Conservation (phyloP, 2,113 vertebrate genomes). For the Leucosticte australis region DNA sequence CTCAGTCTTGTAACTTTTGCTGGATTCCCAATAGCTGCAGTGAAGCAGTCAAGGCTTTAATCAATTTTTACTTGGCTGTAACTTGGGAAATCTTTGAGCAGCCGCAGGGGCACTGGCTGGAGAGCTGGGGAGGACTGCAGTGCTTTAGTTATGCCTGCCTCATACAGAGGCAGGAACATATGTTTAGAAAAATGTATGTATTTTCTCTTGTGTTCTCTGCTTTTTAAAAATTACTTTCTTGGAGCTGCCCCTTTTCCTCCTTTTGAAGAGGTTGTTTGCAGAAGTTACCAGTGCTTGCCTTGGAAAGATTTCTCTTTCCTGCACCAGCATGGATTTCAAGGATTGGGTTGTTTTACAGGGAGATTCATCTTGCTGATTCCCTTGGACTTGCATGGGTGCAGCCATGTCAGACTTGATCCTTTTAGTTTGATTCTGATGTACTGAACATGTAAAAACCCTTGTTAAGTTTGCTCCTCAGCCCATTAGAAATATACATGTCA, state of each 20-base stretch:
- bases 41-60: neutral
- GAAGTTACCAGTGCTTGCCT: neutral
- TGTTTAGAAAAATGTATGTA: rapidly evolving
- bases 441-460: neutral
- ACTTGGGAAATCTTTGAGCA: neutral
- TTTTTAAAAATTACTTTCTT: neutral
- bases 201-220: neutral
- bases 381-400: neutral
- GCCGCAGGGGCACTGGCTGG: neutral
- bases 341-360: neutral
- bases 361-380: neutral
- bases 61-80: neutral
- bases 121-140: neutral
- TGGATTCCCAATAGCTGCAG: neutral
- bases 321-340: neutral
- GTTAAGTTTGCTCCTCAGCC: too few relatives aligned
- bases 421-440: neutral
- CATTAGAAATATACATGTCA: neutral
- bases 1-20: neutral
- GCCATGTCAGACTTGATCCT: neutral
- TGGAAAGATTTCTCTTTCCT: neutral
- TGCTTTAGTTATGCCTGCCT: neutral
- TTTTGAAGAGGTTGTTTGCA: neutral
- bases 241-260: neutral
- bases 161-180: neutral